These are phyloP conservation scores for Illadopsis cleaveri DNA, from an alignment of 2,113 vertebrate species.

Conservation along the genomic window DNA sequence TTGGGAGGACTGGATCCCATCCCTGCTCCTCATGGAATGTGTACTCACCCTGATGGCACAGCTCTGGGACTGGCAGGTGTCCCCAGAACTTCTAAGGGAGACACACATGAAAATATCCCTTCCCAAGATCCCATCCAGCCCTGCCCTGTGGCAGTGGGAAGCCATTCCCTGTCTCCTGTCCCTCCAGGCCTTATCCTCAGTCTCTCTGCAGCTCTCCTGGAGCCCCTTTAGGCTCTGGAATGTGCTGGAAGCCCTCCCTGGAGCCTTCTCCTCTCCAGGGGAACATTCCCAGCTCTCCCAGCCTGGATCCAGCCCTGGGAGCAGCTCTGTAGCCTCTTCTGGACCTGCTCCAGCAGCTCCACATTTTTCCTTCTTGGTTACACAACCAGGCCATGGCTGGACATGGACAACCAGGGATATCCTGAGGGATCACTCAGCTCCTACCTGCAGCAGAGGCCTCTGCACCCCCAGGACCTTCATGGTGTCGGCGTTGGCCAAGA, in stretches of 20 bases:
- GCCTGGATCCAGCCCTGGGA: accelerated
- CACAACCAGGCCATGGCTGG: neutral
- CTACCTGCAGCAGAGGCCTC: constrained; percentile 93
- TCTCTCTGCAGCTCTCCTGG: neutral
- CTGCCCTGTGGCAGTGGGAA: neutral
- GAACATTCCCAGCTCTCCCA: neutral
- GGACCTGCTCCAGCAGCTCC: accelerated
- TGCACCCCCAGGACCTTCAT: constrained; percentile 94
- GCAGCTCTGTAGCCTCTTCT: accelerated
- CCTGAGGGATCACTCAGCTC: neutral
- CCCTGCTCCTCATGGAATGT: neutral
- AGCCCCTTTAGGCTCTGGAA: neutral
- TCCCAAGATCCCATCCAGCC: neutral
- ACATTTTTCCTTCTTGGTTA: accelerated
- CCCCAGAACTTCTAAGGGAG: neutral
- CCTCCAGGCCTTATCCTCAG: neutral
- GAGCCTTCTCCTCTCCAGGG: neutral
- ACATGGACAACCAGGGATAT: accelerated
- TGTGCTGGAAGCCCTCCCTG: neutral
- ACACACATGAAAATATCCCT: neutral
- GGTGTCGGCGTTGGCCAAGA: constrained; percentile 91
- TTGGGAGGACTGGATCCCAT: neutral
- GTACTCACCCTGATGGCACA: accelerated
- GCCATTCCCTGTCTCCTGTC: neutral
- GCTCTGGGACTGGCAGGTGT: neutral